Evolutionary conservation across 2,113 vertebrate genomes (phyloP), one percentile per base, ranked within the genome.

Genomic region (Phrynosoma blainvillii): DNA sequence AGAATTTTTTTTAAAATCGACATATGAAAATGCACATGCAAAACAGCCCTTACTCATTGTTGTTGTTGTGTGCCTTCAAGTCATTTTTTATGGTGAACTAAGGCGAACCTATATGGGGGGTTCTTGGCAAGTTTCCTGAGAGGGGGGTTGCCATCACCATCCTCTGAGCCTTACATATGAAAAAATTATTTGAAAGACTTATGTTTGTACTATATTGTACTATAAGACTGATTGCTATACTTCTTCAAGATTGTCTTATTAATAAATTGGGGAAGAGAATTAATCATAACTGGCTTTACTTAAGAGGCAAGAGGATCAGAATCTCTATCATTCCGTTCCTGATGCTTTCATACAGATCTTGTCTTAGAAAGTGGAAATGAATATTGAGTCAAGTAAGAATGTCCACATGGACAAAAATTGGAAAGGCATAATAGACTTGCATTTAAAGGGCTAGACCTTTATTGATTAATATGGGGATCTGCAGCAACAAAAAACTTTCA

Each of bases 151-250:
- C 36, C 36, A 36, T 36, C 36, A 2, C 36, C 36, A 1, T 59
- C 32, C 10, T 62, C 62, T 36, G 36, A 36, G 36, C 36, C 36
- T 59, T 59, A 59, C 9, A 52, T 79, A n/a, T 52, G 77, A 11
- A 3, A 10, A 88, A 82, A 66, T 36, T 85, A 83, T 42, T 59
- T 42, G 79, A 40, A 7, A 84, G 84, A 59, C 54, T 81, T 70
- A 52, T 79, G 76, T 89, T 62, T 92, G 89, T 90, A 68, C 65
- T 90, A 54, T 62, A 36, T 36, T 36, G 56, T 59, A 62, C 70
- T 77, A 0, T 0, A 59, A 40, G 82, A 40, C 7, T 54, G n/a
- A 21, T 77, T 32, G 20, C 84, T 73, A 30, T 16, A 59, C 81
- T 90, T 88, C 62, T 68, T 68, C 75, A 14, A 91, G 77, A 86